phyloP scores from a whole-genome alignment of 2,888 invertebrate genomes.

The Endomychus coccineus region DNA sequence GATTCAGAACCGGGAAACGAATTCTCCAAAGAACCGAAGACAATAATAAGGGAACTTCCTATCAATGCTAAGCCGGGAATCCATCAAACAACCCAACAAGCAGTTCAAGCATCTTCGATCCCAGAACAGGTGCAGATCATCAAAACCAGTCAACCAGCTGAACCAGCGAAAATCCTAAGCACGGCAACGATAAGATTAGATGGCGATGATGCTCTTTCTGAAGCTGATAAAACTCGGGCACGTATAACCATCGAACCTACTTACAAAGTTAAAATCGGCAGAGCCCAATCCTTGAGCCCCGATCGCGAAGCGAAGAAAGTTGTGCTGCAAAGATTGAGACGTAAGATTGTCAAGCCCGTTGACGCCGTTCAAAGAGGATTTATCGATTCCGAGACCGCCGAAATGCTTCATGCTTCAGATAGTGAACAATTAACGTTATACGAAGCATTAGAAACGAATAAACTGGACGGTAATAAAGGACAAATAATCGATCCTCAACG shows the following conservation, averaged over 20 bases:
- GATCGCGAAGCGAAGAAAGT: slow-evolving; percentile 61
- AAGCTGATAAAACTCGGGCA: slow-evolving; percentile 52
- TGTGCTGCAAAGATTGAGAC: slow-evolving; percentile 69
- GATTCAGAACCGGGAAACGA: slow-evolving; percentile 14
- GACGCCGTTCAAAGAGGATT: slow-evolving; percentile 74
- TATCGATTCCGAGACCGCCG: slow-evolving; percentile 68
- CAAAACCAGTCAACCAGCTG: slow-evolving; percentile 29
- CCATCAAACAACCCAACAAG: background rate
- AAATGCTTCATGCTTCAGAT: slow-evolving; percentile 56
- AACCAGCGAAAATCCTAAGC: slow-evolving; percentile 31
- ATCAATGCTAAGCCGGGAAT: no score
- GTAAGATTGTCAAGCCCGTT: slow-evolving; percentile 63
- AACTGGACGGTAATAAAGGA: slow-evolving; percentile 67
- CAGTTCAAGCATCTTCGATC: background rate
- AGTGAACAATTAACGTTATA: slow-evolving; percentile 62
- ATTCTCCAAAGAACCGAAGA: slow-evolving; percentile 10
- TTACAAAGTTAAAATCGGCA: slow-evolving; percentile 57
- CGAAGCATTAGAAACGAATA: slow-evolving; percentile 64
- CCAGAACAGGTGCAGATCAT: slow-evolving; percentile 33
- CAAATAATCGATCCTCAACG: slow-evolving; percentile 76
- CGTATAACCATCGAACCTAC: slow-evolving; percentile 57
- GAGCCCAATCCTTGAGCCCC: slow-evolving; percentile 52
- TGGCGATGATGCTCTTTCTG: slow-evolving; percentile 42
- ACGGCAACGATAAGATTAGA: slow-evolving; percentile 38
- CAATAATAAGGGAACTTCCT: no score